These are phyloP conservation scores for Remorina albescens DNA, from an alignment of 2,797 vertebrate genomes.

Conservation along the genomic window DNA sequence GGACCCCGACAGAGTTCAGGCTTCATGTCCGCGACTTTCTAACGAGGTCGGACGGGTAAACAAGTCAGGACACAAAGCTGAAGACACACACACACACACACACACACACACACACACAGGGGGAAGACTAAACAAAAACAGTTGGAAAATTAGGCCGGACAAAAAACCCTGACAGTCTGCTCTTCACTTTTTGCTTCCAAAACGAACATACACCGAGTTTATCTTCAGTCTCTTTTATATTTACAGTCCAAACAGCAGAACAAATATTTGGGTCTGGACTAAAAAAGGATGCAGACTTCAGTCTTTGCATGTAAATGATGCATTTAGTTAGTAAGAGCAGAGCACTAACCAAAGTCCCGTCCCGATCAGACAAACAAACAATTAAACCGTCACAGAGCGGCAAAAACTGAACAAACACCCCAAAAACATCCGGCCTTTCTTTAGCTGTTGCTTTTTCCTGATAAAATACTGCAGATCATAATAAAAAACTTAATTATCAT, in stretches of 20 bases:
- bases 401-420: too few relatives aligned
- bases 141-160: neutral
- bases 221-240: neutral
- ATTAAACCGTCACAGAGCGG: neutral
- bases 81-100: too few relatives aligned
- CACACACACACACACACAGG: neutral
- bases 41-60: neutral
- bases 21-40: slow-evolving; percentile 2
- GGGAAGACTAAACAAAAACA: slow-evolving; percentile 31
- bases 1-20: slow-evolving; percentile 5
- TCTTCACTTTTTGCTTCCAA: neutral
- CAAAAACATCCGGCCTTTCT: neutral
- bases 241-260: neutral
- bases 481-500: too few relatives aligned
- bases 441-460: neutral
- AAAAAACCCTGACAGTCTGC: neutral
- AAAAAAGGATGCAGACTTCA: neutral
- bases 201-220: neutral
- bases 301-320: neutral
- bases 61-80: too few relatives aligned
- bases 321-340: neutral
- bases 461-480: neutral
- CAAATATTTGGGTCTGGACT: neutral
- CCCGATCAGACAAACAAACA: too few relatives aligned
- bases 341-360: too few relatives aligned